phyloP scores from a whole-genome alignment of 64 coral and sea anemone genomes.

The Platygyra sinensis region DNA sequence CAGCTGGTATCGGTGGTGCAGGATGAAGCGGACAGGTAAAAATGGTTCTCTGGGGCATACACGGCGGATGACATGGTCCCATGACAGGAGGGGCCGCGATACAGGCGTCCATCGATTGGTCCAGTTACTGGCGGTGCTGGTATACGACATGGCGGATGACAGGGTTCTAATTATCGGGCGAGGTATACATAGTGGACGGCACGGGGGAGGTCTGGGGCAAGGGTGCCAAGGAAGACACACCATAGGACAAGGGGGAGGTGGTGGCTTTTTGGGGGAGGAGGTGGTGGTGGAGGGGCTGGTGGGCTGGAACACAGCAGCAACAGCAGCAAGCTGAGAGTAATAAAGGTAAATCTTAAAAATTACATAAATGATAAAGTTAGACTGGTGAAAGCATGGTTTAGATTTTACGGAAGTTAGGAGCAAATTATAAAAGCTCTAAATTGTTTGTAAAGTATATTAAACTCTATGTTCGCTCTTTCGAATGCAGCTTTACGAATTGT shows the following conservation, averaged over 20 bases:
- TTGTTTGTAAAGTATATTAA: too few relatives aligned
- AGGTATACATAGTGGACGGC: conserved; percentile 16
- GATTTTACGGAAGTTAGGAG: too few relatives aligned
- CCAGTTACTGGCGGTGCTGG: conserved; percentile 9
- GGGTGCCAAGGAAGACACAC: conserved; percentile 27
- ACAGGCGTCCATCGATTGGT: conserved; percentile 20
- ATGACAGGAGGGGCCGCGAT: neutral
- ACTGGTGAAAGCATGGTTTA: too few relatives aligned
- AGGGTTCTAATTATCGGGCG: conserved; percentile 1
- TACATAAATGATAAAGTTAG: neutral
- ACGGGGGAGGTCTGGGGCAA: neutral
- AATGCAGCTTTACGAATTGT: too few relatives aligned
- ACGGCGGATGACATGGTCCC: conserved; percentile 41
- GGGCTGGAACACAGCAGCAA: conserved; percentile 14
- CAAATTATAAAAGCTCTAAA: too few relatives aligned
- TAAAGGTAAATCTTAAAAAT: neutral
- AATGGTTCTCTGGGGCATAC: neutral
- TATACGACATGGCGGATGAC: conserved; percentile 20
- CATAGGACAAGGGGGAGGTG: conserved; percentile 18
- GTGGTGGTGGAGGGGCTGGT: conserved; percentile 26
- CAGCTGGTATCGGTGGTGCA: neutral
- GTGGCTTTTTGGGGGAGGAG: neutral
- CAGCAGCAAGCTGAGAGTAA: neutral
- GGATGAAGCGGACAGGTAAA: neutral
- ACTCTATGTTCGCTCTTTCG: too few relatives aligned